Evolutionary conservation across 2,888 invertebrate genomes (phyloP).

Genomic region (Perizoma affinitatum): DNA sequence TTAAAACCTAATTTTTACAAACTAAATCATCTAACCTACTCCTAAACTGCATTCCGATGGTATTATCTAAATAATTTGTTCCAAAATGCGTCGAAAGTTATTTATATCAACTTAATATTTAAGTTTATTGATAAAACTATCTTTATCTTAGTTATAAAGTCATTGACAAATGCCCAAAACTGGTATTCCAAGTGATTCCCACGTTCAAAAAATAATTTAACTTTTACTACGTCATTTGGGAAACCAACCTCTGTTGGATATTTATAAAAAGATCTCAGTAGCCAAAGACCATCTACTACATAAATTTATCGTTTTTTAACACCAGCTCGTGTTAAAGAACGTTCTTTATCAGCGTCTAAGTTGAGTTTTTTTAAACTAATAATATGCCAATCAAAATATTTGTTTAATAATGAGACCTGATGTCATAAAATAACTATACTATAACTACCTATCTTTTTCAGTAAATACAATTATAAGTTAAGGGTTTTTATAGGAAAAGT

Average conservation of each 20-base stretch:
- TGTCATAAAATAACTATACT: too few species aligned
- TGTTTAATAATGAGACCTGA: too few species aligned
- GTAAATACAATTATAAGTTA: too few species aligned
- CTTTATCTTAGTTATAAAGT: conserved; percentile 29
- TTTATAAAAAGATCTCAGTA: too few species aligned
- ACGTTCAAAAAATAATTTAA: conserved; percentile 26
- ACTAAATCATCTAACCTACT: conserved; percentile 14
- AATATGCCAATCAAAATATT: too few species aligned
- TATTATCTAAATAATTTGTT: conserved; percentile 34
- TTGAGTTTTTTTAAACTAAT: too few species aligned
- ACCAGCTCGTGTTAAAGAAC: too few species aligned
- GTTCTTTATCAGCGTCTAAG: too few species aligned
- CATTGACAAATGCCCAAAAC: conserved; percentile 35
- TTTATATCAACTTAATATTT: conserved; percentile 31
- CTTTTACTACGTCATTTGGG: conserved; percentile 27
- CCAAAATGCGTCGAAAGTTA: conserved; percentile 24
- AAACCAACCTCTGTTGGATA: conserved; percentile 24
- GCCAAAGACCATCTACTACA: too few species aligned
- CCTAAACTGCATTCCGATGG: conserved; percentile 30
- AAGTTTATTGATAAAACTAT: conserved; percentile 37
- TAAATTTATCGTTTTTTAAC: too few species aligned
- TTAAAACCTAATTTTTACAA: conserved; percentile 11
- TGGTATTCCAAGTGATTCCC: conserved; percentile 30
- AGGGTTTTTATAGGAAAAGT: too few species aligned
- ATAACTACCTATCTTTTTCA: too few species aligned